Evolutionary conservation across 2,113 vertebrate species (phyloP), one percentile per base, ranked within the genome.

Genomic region (Phyllostomus discolor): DNA sequence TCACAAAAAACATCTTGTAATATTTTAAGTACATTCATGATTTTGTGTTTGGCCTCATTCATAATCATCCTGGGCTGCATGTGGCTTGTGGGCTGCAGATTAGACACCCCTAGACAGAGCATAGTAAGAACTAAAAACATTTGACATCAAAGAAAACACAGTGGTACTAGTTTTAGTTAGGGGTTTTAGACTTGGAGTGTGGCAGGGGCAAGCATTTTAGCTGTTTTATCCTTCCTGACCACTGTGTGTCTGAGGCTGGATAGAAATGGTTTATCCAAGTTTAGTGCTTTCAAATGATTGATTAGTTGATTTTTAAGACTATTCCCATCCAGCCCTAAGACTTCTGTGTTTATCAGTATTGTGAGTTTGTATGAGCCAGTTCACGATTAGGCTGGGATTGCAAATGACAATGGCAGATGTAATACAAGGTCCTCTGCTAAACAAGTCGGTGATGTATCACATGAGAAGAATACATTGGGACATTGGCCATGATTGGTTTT

Each of bases 351-450:
- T 93, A 57, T 89, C 70, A 82, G 43, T 2, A 57, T 46, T 43
- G 31, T 24, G n/a, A 91, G 7, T 46, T 64, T 35, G 78, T 52
- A 83, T 52, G 50, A 92, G 19, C 24, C 62, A 48, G 0, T 0
- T 75, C 24, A 50, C 41, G 46, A 59, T 3, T 66, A 4, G 31
- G 28, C 57, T 87, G 73, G 73, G 10, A 3, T 1, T 89, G 66
- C 76, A 96, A 95, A 97, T 62, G 20, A 88, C 41, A 92, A 22
- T 14, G 90, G 4, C 41, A 96, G 94, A 89, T 76, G 46, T 43
- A 59, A 83, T 54, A 48, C n/a, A 75, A 52, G 52, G 31, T 78
- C 79, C 80, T 80, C 43, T 93, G 50, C 59, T 64, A 80, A 82
- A 50, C 35, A 62, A 69, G 41, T 50, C 28, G 88, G 59, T 67